Evolutionary conservation across 2,113 vertebrate species (phyloP).

Genomic region (Vulpes vulpes): DNA sequence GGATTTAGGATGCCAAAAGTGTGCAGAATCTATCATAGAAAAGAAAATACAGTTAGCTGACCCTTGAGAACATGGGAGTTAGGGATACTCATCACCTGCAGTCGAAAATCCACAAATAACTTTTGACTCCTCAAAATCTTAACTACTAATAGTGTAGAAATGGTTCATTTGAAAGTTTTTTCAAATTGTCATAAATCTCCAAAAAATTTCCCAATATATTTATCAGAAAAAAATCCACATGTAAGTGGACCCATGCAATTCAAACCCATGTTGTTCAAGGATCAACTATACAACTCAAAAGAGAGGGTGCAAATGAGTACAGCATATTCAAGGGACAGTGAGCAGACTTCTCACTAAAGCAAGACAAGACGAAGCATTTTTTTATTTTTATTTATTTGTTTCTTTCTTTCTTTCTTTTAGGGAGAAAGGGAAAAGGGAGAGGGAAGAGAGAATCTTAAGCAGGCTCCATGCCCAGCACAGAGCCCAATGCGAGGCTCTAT

Average conservation of each 20-base stretch:
- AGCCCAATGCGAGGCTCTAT: not conserved
- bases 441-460: not conserved
- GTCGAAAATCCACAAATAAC: not conserved
- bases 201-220: not conserved
- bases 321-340: not conserved
- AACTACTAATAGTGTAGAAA: not conserved
- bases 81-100: not conserved
- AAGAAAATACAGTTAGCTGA: not conserved
- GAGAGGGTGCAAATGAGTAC: not conserved
- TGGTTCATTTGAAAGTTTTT: not conserved
- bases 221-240: not conserved
- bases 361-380: conserved; percentile 44
- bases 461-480: not conserved
- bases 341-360: conserved; percentile 28
- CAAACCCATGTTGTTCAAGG: not conserved
- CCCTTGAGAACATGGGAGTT: not conserved
- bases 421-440: not conserved
- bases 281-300: not conserved
- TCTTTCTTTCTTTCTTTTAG: not conserved
- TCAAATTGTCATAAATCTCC: not conserved
- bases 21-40: conserved; percentile 7
- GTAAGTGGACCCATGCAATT: not conserved
- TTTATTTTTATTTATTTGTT: not conserved
- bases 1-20: not conserved
- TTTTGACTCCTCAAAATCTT: not conserved